Conservation (phyloP, 2,888 invertebrate genomes). For the Dryococelus australis region DNA sequence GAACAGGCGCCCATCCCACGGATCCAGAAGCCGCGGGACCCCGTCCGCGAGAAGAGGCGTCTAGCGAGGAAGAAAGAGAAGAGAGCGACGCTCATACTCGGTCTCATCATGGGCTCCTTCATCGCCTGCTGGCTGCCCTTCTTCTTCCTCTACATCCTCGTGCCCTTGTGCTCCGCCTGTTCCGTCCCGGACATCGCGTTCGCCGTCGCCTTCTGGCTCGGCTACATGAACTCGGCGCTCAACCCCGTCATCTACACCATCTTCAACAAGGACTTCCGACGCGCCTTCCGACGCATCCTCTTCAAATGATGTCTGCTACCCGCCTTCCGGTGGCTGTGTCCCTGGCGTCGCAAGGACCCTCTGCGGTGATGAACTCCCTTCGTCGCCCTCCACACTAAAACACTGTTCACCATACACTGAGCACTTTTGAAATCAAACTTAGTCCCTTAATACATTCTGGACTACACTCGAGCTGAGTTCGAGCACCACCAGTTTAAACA, state of each 20-base stretch:
- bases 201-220: conserved; percentile 94
- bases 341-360: not conserved
- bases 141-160: conserved; percentile 91
- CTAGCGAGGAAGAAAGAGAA: conserved; percentile 96
- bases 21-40: conserved; percentile 83
- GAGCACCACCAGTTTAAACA: too few relatives aligned
- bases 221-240: conserved; percentile 95
- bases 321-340: conserved; percentile 74
- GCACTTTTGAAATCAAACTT: too few relatives aligned
- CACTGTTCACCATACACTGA: not conserved
- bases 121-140: conserved; percentile 99
- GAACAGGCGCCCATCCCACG: conserved; percentile 65
- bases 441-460: too few relatives aligned
- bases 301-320: conserved; percentile 93
- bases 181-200: conserved; percentile 85
- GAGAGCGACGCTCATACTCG: conserved; percentile 93
- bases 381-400: not conserved
- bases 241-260: conserved; percentile 97
- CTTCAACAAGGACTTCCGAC: conserved; percentile 96
- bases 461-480: too few relatives aligned
- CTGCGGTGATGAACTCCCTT: not conserved
- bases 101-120: conserved; percentile 98
- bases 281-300: conserved; percentile 93
- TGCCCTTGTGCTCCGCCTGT: conserved; percentile 78
- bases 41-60: conserved; percentile 91